Base-by-base conservation (phyloP, 2,797 vertebrate species). In the Dryobates pubescens region DNA sequence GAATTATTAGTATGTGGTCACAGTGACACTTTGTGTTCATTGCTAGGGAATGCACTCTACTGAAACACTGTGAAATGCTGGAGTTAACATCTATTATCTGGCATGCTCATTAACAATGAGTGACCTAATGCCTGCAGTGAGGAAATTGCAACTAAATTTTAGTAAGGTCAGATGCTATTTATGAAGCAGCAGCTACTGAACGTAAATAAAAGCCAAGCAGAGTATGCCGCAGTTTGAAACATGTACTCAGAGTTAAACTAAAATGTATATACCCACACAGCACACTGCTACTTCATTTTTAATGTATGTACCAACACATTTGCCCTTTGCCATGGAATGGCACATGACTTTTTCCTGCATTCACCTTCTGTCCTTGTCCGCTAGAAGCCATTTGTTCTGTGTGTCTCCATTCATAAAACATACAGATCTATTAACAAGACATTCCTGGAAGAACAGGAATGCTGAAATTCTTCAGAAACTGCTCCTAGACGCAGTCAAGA, bases 21-120 rank as follows among this genome's bases (percentile, higher is more conserved):
- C 97, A 98, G 98, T 98, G 98, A 98, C 98, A 98, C 97, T 97
- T 98, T 97, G 98, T 98, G 98, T 98, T 98, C 98, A 97, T 82
- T 97, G 93, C 41, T 94, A 79, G 98, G 97, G 98, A 98, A 97
- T 98, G 97, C 98, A 98, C 96, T 97, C 95, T 94, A 70, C 58
- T 54, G 86, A 86, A 93, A 80, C 2, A 0, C 62, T 71, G 53
- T 76, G 76, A 69, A 43, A 27, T 93, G 85, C 59, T 85, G 54
- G 76, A 92, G 62, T 91, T 95, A 80, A 90, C 53, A 90, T 88
- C 90, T 92, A 89, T 96, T 89, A 87, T 91, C 96, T 92, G 82
- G 90, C 68, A 69, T 0, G 0, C 29, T 86, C 83, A 83, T 91
- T 94, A 92, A 89, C 70, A 81, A 74, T 27, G 68, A 91, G 77